Evolutionary conservation across 2,888 invertebrate species (phyloP), one percentile per base, ranked within the genome.

Genomic region (Beris morrisii): DNA sequence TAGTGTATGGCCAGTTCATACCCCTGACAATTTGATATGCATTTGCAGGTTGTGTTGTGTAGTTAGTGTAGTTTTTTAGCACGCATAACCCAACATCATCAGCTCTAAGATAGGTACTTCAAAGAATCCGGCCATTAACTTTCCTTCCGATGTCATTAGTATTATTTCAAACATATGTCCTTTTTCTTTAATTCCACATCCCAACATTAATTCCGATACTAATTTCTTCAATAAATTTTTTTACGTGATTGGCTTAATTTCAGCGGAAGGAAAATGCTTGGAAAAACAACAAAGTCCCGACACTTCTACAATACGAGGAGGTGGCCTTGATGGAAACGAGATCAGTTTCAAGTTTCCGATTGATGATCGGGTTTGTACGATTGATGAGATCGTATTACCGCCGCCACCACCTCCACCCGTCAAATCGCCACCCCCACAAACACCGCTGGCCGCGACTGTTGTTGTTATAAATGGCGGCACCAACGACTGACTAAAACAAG

Each of bases 341-440:
- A 84, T 86, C 71, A 85, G 82, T 77, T 85, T 85, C 74, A 84
- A 84, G 75, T 85, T 85, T 77, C 84, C 85, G 44, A 79, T 84
- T 65, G 79, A 80, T 69, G 79, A 79, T 73, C 77, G 79, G 57
- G 80, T 81, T 55, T 81, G 81, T 70, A 81, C 80, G 67, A 79
- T 81, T 73, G 81, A 80, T 73, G 81, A 81, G 67, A 72, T 81
- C 22, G 74, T 77, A 4, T 57, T 77, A 68, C 79, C 80, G 4
- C 76, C 80, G 11, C 75, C 77, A 9, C 76, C 78, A 28, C 75
- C 78, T 3, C 76, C 77, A 12, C 72, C 73, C 7, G 55, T 69
- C 2, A 73, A 72, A 67, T 67, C 71, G 50, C 66, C 74, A 56
- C 66, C 64, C 2, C 63, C 67, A 55, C 75, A 79, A 12, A 75